These are phyloP conservation scores for Lomographa bimaculata DNA, from an alignment of 2,888 invertebrate species.

Conservation along the genomic window DNA sequence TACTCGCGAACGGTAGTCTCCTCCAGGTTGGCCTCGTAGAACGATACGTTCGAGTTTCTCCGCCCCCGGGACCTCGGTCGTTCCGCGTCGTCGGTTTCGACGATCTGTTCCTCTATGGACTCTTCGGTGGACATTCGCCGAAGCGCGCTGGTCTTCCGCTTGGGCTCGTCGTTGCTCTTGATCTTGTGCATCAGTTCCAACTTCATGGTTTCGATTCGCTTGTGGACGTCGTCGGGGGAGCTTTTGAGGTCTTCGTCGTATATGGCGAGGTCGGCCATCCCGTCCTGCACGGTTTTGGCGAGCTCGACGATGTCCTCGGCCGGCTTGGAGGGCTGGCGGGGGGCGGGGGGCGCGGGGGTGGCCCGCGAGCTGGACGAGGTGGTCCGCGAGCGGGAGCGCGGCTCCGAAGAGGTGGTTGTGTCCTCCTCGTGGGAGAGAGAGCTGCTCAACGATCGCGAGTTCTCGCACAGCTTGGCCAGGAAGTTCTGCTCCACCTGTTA, in stretches of 20 bases:
- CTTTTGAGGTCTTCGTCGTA: slow-evolving; percentile 58
- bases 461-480: slow-evolving; percentile 64
- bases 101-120: slow-evolving; percentile 63
- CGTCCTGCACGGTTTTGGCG: slow-evolving; percentile 81
- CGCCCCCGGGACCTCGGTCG: slow-evolving; percentile 69
- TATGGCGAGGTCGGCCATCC: slow-evolving; percentile 76
- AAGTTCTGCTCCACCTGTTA: slow-evolving; percentile 63
- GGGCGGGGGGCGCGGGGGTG: slow-evolving; percentile 60
- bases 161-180: slow-evolving; percentile 57
- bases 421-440: slow-evolving; percentile 71
- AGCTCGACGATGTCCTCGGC: slow-evolving; percentile 76
- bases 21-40: slow-evolving; percentile 50
- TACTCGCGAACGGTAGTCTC: slow-evolving; percentile 46
- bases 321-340: slow-evolving; percentile 52
- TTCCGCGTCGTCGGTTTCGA: slow-evolving; percentile 48
- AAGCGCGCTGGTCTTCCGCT: slow-evolving; percentile 57
- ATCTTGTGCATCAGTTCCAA: slow-evolving; percentile 67
- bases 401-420: slow-evolving; percentile 62
- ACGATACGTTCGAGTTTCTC: slow-evolving; percentile 62
- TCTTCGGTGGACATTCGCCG: slow-evolving; percentile 63
- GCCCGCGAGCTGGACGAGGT: slow-evolving; percentile 60
- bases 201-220: slow-evolving; percentile 68
- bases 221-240: slow-evolving; percentile 58
- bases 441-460: slow-evolving; percentile 66
- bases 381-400: slow-evolving; percentile 58